phyloP scores from a whole-genome alignment of 2,113 vertebrate species.

The Scytalopus superciliaris region DNA sequence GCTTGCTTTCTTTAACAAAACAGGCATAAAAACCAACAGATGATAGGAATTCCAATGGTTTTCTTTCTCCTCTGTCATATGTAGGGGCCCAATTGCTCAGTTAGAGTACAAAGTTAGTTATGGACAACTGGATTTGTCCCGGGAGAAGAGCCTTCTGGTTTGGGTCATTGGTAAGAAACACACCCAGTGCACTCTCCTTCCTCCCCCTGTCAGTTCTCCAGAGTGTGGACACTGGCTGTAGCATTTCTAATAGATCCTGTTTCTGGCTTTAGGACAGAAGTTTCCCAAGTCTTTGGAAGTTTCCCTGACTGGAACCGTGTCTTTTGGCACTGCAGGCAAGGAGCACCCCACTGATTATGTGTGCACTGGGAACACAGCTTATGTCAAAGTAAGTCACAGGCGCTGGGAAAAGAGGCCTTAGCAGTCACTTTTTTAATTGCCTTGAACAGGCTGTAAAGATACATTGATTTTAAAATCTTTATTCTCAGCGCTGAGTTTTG shows the following conservation, averaged over 20 bases:
- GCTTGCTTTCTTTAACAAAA: not conserved
- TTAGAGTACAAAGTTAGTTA: conserved; percentile 86
- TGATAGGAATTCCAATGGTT: not conserved
- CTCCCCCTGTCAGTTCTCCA: not conserved
- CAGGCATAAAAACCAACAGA: not conserved
- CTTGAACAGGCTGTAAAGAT: not conserved
- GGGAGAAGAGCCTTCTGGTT: conserved; percentile 88
- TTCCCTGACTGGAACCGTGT: conserved; percentile 81
- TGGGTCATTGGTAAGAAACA: conserved; percentile 84
- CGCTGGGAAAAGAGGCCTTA: not conserved
- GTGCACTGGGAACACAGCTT: conserved; percentile 86
- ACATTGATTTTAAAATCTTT: not conserved
- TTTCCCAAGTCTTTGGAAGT: conserved; percentile 91
- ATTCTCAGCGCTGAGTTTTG: not conserved
- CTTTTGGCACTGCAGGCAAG: conserved; percentile 75
- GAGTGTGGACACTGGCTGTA: not conserved
- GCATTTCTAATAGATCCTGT: not conserved
- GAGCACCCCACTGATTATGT: conserved; percentile 81
- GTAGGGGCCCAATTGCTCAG: conserved; percentile 82
- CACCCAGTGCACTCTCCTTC: not conserved
- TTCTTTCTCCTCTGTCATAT: not conserved
- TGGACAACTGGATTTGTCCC: conserved; percentile 86
- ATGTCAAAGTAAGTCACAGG: conserved; percentile 82
- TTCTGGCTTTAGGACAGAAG: conserved; percentile 84
- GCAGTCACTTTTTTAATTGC: not conserved